Percentiles rank a stretch among this genome's conserved stretches.
phyloP scores from a whole-genome alignment of 2,888 invertebrate species.

The Acanthosepion pharaonis region DNA sequence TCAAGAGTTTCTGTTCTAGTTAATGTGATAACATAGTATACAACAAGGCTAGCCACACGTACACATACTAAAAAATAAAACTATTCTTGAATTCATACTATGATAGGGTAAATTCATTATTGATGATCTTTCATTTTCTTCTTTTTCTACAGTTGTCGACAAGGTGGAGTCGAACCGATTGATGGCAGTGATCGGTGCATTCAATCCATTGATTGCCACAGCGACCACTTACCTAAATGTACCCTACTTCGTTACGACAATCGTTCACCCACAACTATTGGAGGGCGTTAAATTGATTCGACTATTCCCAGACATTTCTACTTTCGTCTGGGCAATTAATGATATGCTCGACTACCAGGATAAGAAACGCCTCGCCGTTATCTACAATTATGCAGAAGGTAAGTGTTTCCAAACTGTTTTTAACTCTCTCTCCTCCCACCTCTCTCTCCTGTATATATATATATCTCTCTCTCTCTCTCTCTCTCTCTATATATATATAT shows the following conservation, averaged over 20 bases:
- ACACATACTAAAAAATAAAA: no score
- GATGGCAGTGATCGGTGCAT: slow-evolving; percentile 66
- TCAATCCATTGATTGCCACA: slow-evolving; percentile 60
- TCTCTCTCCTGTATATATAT: no score
- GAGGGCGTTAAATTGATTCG: slow-evolving; percentile 58
- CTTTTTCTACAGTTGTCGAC: neutral
- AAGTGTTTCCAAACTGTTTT: slow-evolving; percentile 33
- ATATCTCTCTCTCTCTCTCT: no score
- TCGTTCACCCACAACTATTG: slow-evolving; percentile 55
- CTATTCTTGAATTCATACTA: no score
- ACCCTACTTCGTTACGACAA: slow-evolving; percentile 67
- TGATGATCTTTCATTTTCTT: neutral
- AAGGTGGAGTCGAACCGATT: slow-evolving; percentile 51
- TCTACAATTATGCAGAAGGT: slow-evolving; percentile 63
- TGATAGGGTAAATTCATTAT: neutral
- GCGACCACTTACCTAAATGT: slow-evolving; percentile 65
- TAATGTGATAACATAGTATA: neutral
- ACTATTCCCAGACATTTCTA: slow-evolving; percentile 60
- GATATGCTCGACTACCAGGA: slow-evolving; percentile 64
- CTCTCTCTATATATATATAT: no score
- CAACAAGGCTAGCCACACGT: neutral
- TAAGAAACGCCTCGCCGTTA: slow-evolving; percentile 60
- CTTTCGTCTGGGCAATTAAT: slow-evolving; percentile 59
- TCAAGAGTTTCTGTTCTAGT: no score
- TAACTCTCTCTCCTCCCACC: no score